Percentiles rank a stretch among this genome's conserved stretches.
Conservation (phyloP, 2,113 vertebrate genomes). For the Cisticola juncidis region DNA sequence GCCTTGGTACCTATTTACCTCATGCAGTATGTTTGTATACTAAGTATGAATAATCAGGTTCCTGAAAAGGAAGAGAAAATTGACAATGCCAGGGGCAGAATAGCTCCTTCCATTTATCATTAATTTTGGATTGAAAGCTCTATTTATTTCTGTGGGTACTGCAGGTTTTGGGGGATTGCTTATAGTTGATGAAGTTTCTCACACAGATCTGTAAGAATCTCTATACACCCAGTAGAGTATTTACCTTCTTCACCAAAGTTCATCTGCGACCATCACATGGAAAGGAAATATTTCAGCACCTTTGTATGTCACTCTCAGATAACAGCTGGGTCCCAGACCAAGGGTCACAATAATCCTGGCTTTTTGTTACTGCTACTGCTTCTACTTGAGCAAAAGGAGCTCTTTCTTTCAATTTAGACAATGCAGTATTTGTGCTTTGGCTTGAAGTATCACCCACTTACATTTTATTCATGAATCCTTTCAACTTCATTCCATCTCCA, state of each 20-base stretch:
- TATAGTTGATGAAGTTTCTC: not conserved
- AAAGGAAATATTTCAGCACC: not conserved
- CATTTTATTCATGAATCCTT: slow-evolving; percentile 54
- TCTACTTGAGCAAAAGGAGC: slow-evolving; percentile 31
- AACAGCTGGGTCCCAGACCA: not conserved
- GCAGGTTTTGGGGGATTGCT: not conserved
- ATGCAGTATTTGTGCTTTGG: not conserved
- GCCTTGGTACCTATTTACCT: slow-evolving; percentile 50
- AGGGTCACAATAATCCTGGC: slow-evolving; percentile 11
- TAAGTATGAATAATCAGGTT: slow-evolving; percentile 49
- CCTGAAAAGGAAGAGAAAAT: slow-evolving; percentile 33
- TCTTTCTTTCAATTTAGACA: slow-evolving; percentile 48
- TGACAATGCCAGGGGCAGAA: slow-evolving; percentile 6
- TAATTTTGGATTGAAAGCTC: slow-evolving; percentile 5
- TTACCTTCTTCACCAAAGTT: not conserved
- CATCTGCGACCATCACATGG: accelerated
- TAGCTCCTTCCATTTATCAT: not conserved
- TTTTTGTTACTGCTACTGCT: not conserved
- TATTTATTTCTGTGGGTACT: not conserved
- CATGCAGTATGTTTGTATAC: slow-evolving; percentile 45
- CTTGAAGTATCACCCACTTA: slow-evolving; percentile 31
- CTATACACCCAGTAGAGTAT: not conserved
- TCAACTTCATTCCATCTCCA: slow-evolving; percentile 24
- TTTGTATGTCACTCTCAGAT: not conserved
- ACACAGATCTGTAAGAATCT: not conserved